Evolutionary conservation across 2,888 invertebrate species (phyloP).

Genomic region (Tipula vernalis): DNA sequence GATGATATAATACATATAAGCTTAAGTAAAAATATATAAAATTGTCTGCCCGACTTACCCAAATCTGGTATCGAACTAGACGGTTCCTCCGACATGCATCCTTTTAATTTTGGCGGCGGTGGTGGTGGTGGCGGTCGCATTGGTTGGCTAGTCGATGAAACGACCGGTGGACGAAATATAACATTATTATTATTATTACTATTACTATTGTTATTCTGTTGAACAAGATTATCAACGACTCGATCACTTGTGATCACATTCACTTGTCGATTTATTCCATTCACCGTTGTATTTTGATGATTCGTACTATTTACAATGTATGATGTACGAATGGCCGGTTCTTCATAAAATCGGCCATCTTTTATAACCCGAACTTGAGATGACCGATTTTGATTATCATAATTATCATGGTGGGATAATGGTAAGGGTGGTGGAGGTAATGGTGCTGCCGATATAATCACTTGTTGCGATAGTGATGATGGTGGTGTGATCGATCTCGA

Average conservation of each 20-base stretch:
- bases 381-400: constrained; percentile 14
- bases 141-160: constrained; percentile 27
- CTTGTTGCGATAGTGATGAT: neutral
- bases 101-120: constrained; percentile 28
- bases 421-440: neutral
- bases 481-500: neutral
- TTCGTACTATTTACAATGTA: constrained; percentile 14
- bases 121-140: constrained; percentile 36
- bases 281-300: neutral
- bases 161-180: constrained; percentile 29
- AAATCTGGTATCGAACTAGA: constrained; percentile 80
- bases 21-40: neutral
- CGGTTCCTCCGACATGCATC: constrained; percentile 48
- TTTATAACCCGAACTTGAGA: constrained; percentile 35
- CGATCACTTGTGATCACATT: constrained; percentile 26
- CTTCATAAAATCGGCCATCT: constrained; percentile 32
- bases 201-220: neutral
- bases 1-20: neutral
- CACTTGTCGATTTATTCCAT: constrained; percentile 23
- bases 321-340: neutral
- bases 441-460: neutral
- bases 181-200: neutral
- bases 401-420: neutral
- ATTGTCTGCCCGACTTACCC: constrained; percentile 46
- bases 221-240: constrained; percentile 13